Conservation (phyloP, 2,797 vertebrate genomes). For the Megalops cyprinoides region DNA sequence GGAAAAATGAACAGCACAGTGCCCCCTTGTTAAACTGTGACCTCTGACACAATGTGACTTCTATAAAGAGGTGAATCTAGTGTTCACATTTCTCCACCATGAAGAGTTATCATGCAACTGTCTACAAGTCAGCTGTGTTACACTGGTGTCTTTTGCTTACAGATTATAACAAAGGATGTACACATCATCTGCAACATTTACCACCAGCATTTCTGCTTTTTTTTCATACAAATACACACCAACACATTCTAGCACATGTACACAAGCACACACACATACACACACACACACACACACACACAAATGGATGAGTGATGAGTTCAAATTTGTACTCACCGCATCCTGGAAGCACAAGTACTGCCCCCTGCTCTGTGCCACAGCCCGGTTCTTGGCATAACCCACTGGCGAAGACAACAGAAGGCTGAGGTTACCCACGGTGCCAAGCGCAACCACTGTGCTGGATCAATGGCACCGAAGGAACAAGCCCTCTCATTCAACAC, state of each 20-base stretch:
- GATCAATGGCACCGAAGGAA: neutral
- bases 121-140: neutral
- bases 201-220: too few species aligned
- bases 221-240: too few species aligned
- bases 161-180: neutral
- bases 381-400: conserved; percentile 93
- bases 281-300: conserved; percentile 20
- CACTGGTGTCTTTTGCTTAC: neutral
- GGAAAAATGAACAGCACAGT: neutral
- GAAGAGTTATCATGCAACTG: neutral
- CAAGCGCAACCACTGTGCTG: neutral
- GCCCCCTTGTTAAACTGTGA: neutral
- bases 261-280: neutral
- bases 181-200: neutral
- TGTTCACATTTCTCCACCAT: neutral
- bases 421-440: conserved; percentile 21
- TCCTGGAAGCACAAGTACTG: conserved; percentile 92
- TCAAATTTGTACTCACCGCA: conserved; percentile 85
- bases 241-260: neutral
- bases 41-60: too few species aligned
- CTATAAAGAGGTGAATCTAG: neutral
- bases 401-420: conserved; percentile 75
- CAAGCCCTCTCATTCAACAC: too few species aligned
- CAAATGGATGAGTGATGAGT: too few species aligned
- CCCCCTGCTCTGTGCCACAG: conserved; percentile 85